Conservation (phyloP, 2,113 vertebrate genomes). For the Cynoglossus semilaevis region DNA sequence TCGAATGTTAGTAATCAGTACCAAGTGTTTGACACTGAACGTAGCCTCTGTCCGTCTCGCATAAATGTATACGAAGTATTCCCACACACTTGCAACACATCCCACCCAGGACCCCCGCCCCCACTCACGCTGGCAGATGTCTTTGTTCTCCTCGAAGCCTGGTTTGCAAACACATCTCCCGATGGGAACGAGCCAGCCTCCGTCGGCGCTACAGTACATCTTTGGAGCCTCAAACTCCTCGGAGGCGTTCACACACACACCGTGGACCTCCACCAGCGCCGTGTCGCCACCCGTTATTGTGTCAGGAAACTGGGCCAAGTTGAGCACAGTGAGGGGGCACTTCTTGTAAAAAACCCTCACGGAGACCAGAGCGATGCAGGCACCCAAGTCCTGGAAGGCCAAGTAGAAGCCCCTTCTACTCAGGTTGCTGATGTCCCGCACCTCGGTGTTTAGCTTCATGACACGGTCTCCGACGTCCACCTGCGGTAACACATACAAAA, state of each 20-base stretch:
- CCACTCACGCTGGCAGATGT: conserved; percentile 80
- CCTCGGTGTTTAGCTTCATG: conserved; percentile 84
- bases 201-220: conserved; percentile 85
- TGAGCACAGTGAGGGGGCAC: conserved; percentile 79
- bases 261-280: conserved; percentile 81
- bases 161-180: conserved; percentile 82
- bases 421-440: conserved; percentile 81
- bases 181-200: conserved; percentile 84
- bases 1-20: too few relatives aligned
- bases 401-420: conserved; percentile 84
- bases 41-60: too few relatives aligned
- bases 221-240: conserved; percentile 83
- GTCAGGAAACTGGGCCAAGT: conserved; percentile 81
- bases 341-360: conserved; percentile 84
- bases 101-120: not conserved
- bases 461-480: conserved; percentile 83
- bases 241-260: conserved; percentile 79
- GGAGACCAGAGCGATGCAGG: conserved; percentile 83
- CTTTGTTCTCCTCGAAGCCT: conserved; percentile 82
- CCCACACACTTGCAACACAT: conserved; percentile 9
- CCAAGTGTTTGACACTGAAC: too few relatives aligned
- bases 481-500: conserved; percentile 33
- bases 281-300: conserved; percentile 83
- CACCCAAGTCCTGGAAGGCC: conserved; percentile 84
- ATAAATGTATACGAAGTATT: too few relatives aligned